phyloP scores from a whole-genome alignment of 2,113 vertebrate species.

The Hylia prasina region DNA sequence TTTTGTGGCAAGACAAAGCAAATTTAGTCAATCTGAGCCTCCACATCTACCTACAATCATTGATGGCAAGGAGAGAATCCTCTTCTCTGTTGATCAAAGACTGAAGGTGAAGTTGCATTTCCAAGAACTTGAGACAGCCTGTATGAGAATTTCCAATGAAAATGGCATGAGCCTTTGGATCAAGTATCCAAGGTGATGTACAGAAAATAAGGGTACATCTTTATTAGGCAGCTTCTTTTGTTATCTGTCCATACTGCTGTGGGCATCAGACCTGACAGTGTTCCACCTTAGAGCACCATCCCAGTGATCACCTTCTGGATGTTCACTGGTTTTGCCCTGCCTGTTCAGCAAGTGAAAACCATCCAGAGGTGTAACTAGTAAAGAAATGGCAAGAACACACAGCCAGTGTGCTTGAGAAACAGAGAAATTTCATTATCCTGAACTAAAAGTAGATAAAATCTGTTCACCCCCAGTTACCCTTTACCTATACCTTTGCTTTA shows the following conservation, averaged over 20 bases:
- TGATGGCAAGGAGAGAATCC: neutral
- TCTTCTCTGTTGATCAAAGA: neutral
- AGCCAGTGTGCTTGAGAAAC: neutral
- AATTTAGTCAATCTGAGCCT: neutral
- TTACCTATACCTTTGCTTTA: neutral
- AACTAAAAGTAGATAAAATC: neutral
- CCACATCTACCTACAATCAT: fast-evolving
- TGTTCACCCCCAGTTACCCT: neutral
- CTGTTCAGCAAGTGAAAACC: neutral
- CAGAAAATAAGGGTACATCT: neutral
- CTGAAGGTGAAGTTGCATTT: neutral
- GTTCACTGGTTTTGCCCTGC: neutral
- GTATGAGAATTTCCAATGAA: neutral
- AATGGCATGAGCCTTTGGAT: neutral
- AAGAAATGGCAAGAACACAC: neutral
- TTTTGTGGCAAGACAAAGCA: neutral
- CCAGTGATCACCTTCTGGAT: neutral
- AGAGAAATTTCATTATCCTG: neutral
- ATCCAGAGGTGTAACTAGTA: neutral
- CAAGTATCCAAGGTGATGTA: neutral
- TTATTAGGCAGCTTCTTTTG: neutral
- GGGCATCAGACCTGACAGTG: neutral
- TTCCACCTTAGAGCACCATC: neutral
- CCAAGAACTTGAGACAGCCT: neutral
- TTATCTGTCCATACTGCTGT: neutral